Percentiles rank a stretch among this genome's conserved stretches.
phyloP scores from a whole-genome alignment of 2,113 vertebrate species.

The Narcine bancroftii region DNA sequence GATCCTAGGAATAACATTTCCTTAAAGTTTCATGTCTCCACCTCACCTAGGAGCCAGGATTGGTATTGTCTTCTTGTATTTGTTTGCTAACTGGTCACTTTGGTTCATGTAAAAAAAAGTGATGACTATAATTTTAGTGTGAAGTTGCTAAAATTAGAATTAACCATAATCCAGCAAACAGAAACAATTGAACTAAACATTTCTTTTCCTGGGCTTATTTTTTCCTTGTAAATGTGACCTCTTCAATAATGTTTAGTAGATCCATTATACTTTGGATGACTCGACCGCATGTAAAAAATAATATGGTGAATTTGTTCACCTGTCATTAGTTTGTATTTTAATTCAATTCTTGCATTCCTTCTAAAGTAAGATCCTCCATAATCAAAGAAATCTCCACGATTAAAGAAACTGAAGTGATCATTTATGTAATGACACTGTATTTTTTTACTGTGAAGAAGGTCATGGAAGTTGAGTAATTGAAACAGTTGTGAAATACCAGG shows the following conservation, averaged over 20 bases:
- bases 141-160: background rate
- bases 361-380: background rate
- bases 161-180: background rate
- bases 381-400: too few species aligned
- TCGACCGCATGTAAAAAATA: background rate
- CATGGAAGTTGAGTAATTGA: too few species aligned
- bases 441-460: too few species aligned
- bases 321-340: background rate
- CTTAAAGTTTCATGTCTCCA: background rate
- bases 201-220: background rate
- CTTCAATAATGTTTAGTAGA: background rate
- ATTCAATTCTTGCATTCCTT: background rate
- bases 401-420: too few species aligned
- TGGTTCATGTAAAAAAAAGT: background rate
- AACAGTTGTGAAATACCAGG: too few species aligned
- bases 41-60: background rate
- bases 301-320: background rate
- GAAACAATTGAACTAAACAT: background rate
- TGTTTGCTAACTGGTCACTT: background rate
- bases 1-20: background rate
- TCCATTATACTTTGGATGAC: background rate
- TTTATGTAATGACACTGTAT: too few species aligned
- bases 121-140: background rate
- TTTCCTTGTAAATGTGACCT: background rate
- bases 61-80: background rate